Base-by-base conservation (phyloP, 2,797 vertebrate species). In the Sitta carolinensis region DNA sequence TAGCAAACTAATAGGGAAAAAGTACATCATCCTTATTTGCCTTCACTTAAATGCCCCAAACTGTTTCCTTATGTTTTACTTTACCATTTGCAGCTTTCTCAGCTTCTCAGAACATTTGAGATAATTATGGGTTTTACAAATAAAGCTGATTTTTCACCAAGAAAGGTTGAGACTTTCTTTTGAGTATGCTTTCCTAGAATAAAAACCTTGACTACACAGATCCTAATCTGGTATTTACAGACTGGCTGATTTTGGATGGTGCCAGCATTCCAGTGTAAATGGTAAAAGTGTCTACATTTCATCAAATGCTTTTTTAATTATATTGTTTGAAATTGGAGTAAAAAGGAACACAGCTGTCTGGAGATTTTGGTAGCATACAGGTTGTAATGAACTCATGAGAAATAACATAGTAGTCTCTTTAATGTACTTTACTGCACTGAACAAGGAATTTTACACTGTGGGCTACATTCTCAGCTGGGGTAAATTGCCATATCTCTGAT, bases 201-300 rank as follows among this genome's bases (percentile, higher is more conserved):
- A 92, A 94, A 95, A 94, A 70, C 32, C 95, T 93, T 97, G 43
- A 69, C 95, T 95, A 84, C 59, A 32, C 70, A 95, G 90, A 97
- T 75, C 38, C 94, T 97, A 97, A 98, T 97, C 97, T 97, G 93
- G n/a, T 97, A 97, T 97, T 98, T 98, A 97, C 94, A 97, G 95
- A 95, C 84, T 66, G 86, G 95, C 87, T 97, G 97, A 94, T 93
- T 94, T 72, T 81, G 92, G 97, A 91, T 57, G 93, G 88, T 96
- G 94, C 95, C 96, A 97, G 95, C 96, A 94, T 97, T 98, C 97
- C 96, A 96, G 87, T 50, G 69, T 90, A 96, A 97, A 95, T 94
- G 93, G 93, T 81, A 94, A 90, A 96, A 94, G 82, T 69, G 55
- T 95, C 97, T 97, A 90, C 81, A 94, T 98, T 97, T 97, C 97